These are phyloP conservation scores for Acanthoscelides obtectus DNA, from an alignment of 2,888 invertebrate species.

Conservation along the genomic window DNA sequence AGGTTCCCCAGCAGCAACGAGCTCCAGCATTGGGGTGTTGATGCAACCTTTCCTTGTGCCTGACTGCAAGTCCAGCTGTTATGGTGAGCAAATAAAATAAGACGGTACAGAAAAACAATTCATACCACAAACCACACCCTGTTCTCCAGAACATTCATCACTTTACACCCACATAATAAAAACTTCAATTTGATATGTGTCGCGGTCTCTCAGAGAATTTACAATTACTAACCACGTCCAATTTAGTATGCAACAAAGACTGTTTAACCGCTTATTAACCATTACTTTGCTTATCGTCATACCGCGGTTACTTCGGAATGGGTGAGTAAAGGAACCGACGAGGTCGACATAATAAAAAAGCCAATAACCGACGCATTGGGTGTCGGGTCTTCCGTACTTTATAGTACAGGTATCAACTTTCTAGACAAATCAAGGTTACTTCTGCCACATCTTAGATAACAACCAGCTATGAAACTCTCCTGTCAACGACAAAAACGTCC, in stretches of 20 bases:
- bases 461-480: too few relatives aligned
- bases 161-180: neutral
- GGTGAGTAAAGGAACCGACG: neutral
- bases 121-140: neutral
- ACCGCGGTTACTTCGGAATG: neutral
- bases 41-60: too few relatives aligned
- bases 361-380: neutral
- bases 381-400: too few relatives aligned
- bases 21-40: too few relatives aligned
- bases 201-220: neutral
- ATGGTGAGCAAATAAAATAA: too few relatives aligned
- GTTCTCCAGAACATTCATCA: neutral
- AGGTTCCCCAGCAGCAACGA: too few relatives aligned
- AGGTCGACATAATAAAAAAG: neutral
- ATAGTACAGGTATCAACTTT: too few relatives aligned
- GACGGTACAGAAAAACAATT: neutral
- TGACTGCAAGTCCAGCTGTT: too few relatives aligned
- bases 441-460: too few relatives aligned
- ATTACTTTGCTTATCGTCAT: neutral
- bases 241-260: neutral
- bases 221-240: neutral
- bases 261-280: neutral
- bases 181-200: neutral
- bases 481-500: too few relatives aligned
- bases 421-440: too few relatives aligned